phyloP scores from a whole-genome alignment of 2,113 vertebrate genomes.

The Haplochromis vanheusdeni region DNA sequence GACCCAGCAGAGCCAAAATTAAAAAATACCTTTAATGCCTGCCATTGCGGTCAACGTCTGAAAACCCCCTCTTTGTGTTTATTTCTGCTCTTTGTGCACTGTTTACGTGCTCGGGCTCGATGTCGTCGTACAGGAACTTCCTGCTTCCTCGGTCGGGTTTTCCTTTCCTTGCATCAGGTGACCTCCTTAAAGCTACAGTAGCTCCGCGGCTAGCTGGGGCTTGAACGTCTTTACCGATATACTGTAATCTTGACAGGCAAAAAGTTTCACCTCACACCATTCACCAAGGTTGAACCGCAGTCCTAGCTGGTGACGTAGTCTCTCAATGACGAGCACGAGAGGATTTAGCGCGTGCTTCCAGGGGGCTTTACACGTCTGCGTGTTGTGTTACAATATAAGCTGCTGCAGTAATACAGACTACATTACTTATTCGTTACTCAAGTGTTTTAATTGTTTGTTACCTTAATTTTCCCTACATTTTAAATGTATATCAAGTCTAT shows the following conservation, averaged over 20 bases:
- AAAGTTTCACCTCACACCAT: neutral
- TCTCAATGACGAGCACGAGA: neutral
- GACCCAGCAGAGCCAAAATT: rapidly evolving
- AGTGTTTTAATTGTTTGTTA: neutral
- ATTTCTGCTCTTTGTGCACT: constrained; percentile 1
- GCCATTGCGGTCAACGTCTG: constrained; percentile 49
- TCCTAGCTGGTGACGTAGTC: neutral
- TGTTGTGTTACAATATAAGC: neutral
- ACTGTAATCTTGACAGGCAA: neutral
- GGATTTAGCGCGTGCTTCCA: neutral
- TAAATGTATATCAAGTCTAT: neutral
- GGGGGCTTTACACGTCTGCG: neutral
- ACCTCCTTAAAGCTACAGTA: constrained; percentile 55
- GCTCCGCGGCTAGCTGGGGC: neutral
- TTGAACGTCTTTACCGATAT: neutral
- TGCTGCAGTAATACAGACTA: neutral
- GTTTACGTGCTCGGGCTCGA: constrained; percentile 20
- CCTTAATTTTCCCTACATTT: neutral
- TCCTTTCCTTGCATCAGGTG: constrained; percentile 13
- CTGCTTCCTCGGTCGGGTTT: constrained; percentile 41
- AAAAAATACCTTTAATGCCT: constrained; percentile 70
- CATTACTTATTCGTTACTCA: neutral
- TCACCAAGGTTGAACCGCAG: neutral
- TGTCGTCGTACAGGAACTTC: constrained; percentile 20
- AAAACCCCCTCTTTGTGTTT: neutral